Evolutionary conservation across 2,888 invertebrate genomes (phyloP).

Genomic region (Trypoxylon attenuatum): DNA sequence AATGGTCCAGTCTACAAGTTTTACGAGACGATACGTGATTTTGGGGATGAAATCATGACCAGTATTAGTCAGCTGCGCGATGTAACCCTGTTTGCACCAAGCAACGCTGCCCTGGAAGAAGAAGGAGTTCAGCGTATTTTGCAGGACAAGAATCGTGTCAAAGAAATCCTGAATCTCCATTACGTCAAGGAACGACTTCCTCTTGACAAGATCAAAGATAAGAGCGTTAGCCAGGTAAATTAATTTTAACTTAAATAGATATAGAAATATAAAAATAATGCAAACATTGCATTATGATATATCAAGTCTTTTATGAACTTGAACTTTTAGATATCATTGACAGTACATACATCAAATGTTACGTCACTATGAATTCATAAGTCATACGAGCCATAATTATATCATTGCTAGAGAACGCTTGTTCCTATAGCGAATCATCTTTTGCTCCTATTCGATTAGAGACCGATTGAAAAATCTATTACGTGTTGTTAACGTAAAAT

Average conservation of each 20-base stretch:
- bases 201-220: constrained; percentile 84
- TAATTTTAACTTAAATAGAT: too few relatives aligned
- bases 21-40: constrained; percentile 86
- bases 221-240: constrained; percentile 82
- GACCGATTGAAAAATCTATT: too few relatives aligned
- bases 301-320: too few relatives aligned
- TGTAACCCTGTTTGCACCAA: constrained; percentile 91
- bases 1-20: constrained; percentile 88
- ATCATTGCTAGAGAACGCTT: not conserved
- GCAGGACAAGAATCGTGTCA: constrained; percentile 81
- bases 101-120: constrained; percentile 89
- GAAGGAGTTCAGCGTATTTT: constrained; percentile 82
- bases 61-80: constrained; percentile 83
- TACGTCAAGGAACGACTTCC: constrained; percentile 86
- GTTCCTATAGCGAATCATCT: not conserved
- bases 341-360: too few relatives aligned
- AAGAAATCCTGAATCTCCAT: constrained; percentile 88
- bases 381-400: not conserved
- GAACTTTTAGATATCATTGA: too few relatives aligned
- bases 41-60: constrained; percentile 84
- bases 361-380: too few relatives aligned
- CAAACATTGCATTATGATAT: too few relatives aligned
- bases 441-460: too few relatives aligned
- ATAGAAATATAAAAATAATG: too few relatives aligned
- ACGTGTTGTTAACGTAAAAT: too few relatives aligned